A percentile compares a stretch with the other conserved stretches of the same genome.
These are phyloP conservation scores for Plutomurus gul DNA, from an alignment of 1,140 invertebrate species.

Conservation along the genomic window DNA sequence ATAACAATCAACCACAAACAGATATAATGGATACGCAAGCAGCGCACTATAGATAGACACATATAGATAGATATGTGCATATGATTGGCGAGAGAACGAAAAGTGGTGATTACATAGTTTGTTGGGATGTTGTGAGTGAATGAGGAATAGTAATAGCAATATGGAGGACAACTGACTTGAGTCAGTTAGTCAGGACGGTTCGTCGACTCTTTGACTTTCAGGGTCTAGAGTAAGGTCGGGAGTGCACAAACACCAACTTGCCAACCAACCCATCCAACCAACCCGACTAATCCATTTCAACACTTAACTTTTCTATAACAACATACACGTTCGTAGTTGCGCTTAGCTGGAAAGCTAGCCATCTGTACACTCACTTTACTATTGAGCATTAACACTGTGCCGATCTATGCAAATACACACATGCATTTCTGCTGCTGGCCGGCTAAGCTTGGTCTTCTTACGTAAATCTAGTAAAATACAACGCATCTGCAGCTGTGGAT, in stretches of 20 bases:
- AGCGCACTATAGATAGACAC: too few relatives aligned
- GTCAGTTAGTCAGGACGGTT: conserved; percentile 48
- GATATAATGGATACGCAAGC: too few relatives aligned
- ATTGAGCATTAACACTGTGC: too few relatives aligned
- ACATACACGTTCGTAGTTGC: neutral
- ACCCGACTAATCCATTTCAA: conserved; percentile 17
- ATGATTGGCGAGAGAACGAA: neutral
- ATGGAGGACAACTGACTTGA: neutral
- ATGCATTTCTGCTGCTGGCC: too few relatives aligned
- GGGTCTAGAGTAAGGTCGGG: conserved; percentile 52
- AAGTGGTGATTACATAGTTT: neutral
- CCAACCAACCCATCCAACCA: neutral
- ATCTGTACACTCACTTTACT: too few relatives aligned
- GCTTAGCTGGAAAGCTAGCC: neutral
- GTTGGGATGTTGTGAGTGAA: too few relatives aligned
- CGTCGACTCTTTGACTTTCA: conserved; percentile 57
- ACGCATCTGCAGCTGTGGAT: too few relatives aligned
- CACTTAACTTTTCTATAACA: neutral
- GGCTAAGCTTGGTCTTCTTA: too few relatives aligned
- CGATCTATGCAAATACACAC: too few relatives aligned
- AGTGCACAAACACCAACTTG: conserved; percentile 54
- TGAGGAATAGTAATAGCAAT: neutral
- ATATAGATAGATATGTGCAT: too few relatives aligned
- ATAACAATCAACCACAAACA: too few relatives aligned
- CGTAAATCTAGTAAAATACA: too few relatives aligned